Base-by-base conservation (phyloP, 2,888 invertebrate genomes). In the Neoaliturus tenellus region DNA sequence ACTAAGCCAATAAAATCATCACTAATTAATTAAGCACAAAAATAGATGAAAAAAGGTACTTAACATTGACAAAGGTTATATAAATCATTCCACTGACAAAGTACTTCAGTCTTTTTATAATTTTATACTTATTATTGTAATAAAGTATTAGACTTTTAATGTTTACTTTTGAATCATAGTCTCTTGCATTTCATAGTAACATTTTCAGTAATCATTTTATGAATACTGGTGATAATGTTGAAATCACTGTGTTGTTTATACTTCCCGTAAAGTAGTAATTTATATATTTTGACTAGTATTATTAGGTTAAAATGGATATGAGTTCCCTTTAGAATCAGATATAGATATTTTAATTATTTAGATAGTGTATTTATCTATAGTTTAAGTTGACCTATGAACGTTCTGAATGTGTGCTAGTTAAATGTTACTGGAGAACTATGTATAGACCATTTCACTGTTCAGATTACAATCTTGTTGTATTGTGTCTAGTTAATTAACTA, bases 341-440 rank as follows among this genome's bases (percentile, higher is more conserved):
- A 14, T 25, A 44, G 51, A 23, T 17, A 78, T 78, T 78, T 78
- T 78, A 78, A 17, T 25, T 35, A 20, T 55, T 55, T 78, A 78
- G 78, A 55, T 55, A 55, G 48, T 78, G 33, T 31, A 75, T 75
- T 69, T 73, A 75, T 75, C 48, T 75, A 75, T 17, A 20, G 31
- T 75, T 78, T 78, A 78, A 75, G 44, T 75, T 51, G 20, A 78
- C 23, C 48, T 78, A n/a, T 78, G 55, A 55, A 78, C 78, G n/a
- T 20, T n/a, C n/a, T 62, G 62, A 62, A 62, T 62, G 62, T 39
- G 71, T 75, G 73, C 73, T 75, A 75, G 73, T 75, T 44, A 44
- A 20, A 31, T 75, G 41, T 75, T 28, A 48, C n/a, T 23, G 48
- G 35, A 23, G 14, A 17, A 75, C 48, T 48, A 44, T 78, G 78